Evolutionary conservation across 1,140 invertebrate genomes (phyloP).

Genomic region (Anastrepha obliqua): DNA sequence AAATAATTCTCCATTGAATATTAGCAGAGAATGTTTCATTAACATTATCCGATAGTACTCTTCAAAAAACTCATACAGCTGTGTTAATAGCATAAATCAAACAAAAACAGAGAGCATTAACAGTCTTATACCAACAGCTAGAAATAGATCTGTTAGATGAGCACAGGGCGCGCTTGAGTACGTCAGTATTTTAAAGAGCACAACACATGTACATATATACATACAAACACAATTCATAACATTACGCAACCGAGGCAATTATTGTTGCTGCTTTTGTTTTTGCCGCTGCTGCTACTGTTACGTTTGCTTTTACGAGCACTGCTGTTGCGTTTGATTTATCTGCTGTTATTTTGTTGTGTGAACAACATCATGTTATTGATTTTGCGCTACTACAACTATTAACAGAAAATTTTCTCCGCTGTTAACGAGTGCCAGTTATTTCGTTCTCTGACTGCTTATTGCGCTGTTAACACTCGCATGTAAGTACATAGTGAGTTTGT

Average conservation of each 20-base stretch:
- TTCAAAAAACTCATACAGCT: not conserved
- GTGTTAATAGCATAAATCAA: not conserved
- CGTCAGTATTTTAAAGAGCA: not conserved
- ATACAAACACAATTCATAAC: not conserved
- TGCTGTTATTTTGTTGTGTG: not conserved
- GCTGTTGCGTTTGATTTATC: not conserved
- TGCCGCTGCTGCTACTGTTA: conserved; percentile 5
- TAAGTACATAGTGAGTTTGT: not conserved
- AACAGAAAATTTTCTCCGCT: not conserved
- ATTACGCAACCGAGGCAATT: not conserved
- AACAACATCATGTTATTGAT: no score
- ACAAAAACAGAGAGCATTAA: not conserved
- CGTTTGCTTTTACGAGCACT: not conserved
- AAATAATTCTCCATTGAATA: not conserved
- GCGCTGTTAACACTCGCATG: not conserved
- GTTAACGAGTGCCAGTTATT: conserved; percentile 1
- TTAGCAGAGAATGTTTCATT: not conserved
- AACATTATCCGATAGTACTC: not conserved
- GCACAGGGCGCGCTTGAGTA: not conserved
- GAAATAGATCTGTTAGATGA: not conserved
- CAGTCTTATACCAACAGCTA: not conserved
- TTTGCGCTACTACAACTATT: no score
- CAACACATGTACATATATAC: not conserved
- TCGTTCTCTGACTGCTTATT: not conserved
- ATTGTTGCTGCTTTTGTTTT: not conserved